Evolutionary conservation across 1,140 invertebrate species (phyloP), one percentile per base, ranked within the genome.

Genomic region (Papilio machaon): DNA sequence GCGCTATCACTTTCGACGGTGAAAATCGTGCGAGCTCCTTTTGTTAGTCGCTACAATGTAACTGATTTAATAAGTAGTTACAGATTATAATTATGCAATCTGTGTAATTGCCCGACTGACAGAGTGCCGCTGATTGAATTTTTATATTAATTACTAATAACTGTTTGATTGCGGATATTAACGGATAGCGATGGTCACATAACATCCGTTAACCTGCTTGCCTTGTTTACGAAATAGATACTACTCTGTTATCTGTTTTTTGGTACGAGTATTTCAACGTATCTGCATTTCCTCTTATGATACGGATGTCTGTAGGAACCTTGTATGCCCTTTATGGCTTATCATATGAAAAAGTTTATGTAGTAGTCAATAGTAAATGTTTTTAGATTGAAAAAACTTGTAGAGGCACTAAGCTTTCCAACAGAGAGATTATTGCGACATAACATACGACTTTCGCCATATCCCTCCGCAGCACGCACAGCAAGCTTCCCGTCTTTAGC

Each of bases 21-120:
- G 91, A 91, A 91, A 92, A 88, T 82, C 87, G 88, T 91, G 91
- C 78, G 89, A 92, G 83, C 54, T 64, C 43, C 13, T 77, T 86
- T 86, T 88, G 82, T 82, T 80, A 46, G 38, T 9, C 8, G 19
- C 6, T 30, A 54, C 74, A 76, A 76, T 76, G 38, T 8, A 11
- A 70, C 23, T 35, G 60, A 15, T 70, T 35, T 35, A 64, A 64
- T 30, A 70, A 70, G 64, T 2, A 70, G 4, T 30, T 17, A 70
- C 23, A 13, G 60, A 17, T 38, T 70, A 35, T 19, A 60, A 60
- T 70, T 70, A 15, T 70, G 30, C 35, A 70, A 64, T 64, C 60
- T 64, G 2, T 35, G 30, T 13, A 67, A 70, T 35, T 70, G 13
- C 54, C 8, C 46, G 17, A n/a, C 13, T 58, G 17, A 58, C 7